Conservation (phyloP, 2,113 vertebrate species). For the Burhinus oedicnemus region DNA sequence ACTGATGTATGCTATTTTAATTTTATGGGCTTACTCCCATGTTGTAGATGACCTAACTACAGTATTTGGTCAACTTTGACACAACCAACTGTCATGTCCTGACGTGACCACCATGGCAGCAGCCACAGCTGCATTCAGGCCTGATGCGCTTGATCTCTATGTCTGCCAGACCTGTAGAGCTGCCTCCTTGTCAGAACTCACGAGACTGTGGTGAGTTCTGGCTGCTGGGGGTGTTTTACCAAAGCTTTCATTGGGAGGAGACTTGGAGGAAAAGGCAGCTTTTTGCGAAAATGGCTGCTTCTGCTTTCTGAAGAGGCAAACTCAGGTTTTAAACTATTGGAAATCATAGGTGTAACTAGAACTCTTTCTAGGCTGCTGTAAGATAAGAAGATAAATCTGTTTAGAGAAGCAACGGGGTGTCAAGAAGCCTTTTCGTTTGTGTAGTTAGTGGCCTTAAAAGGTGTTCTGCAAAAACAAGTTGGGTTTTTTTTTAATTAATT, state of each 20-base stretch:
- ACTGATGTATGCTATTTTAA: not conserved
- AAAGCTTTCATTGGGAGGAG: not conserved
- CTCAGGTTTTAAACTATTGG: rapidly evolving
- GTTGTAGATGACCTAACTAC: rapidly evolving
- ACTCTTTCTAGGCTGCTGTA: not conserved
- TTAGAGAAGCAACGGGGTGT: not conserved
- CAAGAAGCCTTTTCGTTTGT: not conserved
- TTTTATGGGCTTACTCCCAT: rapidly evolving
- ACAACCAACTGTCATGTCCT: rapidly evolving
- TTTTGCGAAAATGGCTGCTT: not conserved
- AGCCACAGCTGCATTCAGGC: not conserved
- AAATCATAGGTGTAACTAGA: not conserved
- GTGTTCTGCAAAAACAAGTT: not conserved
- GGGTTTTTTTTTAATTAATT: not conserved
- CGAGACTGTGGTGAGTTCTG: rapidly evolving
- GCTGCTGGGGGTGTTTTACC: not conserved
- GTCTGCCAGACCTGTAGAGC: not conserved
- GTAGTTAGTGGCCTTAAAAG: not conserved
- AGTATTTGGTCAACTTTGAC: rapidly evolving
- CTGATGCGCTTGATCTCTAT: rapidly evolving
- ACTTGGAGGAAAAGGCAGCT: not conserved
- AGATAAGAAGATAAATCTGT: not conserved
- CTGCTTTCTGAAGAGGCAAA: not conserved
- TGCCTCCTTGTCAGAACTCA: no score
- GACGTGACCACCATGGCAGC: rapidly evolving